Percentiles rank a stretch among this genome's conserved stretches.
phyloP scores from a whole-genome alignment of 2,113 vertebrate genomes.

The Stegastes partitus region DNA sequence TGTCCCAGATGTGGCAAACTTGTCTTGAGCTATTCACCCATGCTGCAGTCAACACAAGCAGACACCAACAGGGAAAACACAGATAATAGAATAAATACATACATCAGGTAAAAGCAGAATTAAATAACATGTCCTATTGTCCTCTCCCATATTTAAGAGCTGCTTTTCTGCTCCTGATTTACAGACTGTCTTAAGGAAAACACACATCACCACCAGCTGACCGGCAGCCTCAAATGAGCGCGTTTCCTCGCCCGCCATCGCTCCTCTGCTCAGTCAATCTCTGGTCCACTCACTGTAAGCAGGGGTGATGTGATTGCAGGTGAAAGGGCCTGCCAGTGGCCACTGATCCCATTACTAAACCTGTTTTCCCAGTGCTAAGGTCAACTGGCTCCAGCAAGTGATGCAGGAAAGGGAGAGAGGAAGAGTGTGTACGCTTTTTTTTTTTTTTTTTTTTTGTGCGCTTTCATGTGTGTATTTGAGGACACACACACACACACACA shows the following conservation, averaged over 20 bases:
- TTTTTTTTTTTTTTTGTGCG: constrained; percentile 17
- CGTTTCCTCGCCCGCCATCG: constrained; percentile 23
- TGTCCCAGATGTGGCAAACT: too few species aligned
- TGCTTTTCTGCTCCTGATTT: constrained; percentile 26
- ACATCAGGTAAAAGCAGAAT: too few species aligned
- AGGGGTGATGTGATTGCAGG: constrained; percentile 63
- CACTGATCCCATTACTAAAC: constrained; percentile 77
- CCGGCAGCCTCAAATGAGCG: constrained; percentile 26
- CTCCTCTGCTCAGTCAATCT: constrained; percentile 41
- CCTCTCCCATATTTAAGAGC: not conserved
- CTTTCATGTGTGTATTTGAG: constrained; percentile 45
- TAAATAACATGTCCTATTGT: too few species aligned
- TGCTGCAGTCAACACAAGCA: too few species aligned
- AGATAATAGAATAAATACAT: too few species aligned
- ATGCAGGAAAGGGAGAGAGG: constrained; percentile 45
- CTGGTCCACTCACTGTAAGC: constrained; percentile 69
- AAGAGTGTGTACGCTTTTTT: constrained; percentile 14
- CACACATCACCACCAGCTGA: constrained; percentile 5
- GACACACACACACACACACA: constrained; percentile 39
- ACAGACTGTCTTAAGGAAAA: constrained; percentile 37
- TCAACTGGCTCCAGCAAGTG: constrained; percentile 68
- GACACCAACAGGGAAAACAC: too few species aligned
- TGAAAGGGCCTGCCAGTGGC: constrained; percentile 62
- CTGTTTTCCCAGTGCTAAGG: constrained; percentile 65
- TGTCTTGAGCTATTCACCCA: too few species aligned